phyloP scores from a whole-genome alignment of 1,140 invertebrate species.

The Mamestra configurata region DNA sequence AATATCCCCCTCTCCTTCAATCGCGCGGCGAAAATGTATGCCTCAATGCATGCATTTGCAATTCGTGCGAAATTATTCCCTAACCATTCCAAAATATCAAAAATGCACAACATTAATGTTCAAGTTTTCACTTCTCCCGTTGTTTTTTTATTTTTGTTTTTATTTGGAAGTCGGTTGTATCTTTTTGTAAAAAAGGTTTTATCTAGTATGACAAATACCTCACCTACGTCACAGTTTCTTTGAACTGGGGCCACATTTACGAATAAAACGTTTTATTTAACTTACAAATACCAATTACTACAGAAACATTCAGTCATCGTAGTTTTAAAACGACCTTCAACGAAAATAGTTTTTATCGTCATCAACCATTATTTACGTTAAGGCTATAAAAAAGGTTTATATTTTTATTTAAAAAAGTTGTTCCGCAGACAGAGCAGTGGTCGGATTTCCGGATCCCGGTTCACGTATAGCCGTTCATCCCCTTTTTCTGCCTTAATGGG shows the following conservation, averaged over 20 bases:
- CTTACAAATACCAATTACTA: slow-evolving; percentile 1
- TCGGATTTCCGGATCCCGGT: slow-evolving; percentile 11
- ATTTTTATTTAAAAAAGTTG: background rate
- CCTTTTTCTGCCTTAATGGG: slow-evolving; percentile 8
- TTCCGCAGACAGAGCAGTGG: background rate
- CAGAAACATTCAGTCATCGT: slow-evolving; percentile 8
- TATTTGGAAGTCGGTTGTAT: too few species aligned
- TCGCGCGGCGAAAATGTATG: too few species aligned
- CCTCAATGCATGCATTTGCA: too few species aligned
- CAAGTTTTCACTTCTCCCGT: too few species aligned
- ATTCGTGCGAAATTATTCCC: too few species aligned
- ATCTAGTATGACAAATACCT: background rate
- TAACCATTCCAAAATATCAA: too few species aligned
- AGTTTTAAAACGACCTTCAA: background rate
- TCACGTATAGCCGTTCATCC: background rate
- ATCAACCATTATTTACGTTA: background rate
- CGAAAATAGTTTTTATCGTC: background rate
- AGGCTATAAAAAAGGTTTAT: slow-evolving; percentile 17
- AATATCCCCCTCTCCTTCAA: too few species aligned
- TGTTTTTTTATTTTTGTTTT: too few species aligned
- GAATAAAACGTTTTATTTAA: background rate
- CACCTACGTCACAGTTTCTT: background rate
- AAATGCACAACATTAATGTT: too few species aligned
- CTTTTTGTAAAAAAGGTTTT: background rate
- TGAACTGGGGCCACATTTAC: background rate